Evolutionary conservation across 1,140 invertebrate genomes (phyloP), one percentile per base, ranked within the genome.

Genomic region (Drosophila tsacasi): DNA sequence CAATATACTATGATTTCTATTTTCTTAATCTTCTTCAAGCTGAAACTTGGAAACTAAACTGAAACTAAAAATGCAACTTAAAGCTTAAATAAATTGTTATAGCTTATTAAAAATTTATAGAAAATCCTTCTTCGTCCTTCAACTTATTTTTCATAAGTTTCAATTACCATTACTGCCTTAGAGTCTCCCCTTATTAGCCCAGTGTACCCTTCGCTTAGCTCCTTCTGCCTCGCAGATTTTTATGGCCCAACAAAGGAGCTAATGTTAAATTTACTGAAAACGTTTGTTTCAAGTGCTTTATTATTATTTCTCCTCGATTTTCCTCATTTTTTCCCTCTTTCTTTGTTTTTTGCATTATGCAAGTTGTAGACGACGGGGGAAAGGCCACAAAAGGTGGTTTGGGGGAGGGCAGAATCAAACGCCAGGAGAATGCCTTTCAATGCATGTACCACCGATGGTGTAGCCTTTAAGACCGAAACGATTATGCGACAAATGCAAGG

Each of bases 221-320:
- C 21, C 25, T 44, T 39, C 27, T 49, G 64, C 57, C 42, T 75
- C 65, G 68, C 81, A 67, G 67, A 87, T 83, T 87, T 89, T 83
- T 78, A 89, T 87, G 58, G 75, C 49, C 64, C 64, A 71, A 89
- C 84, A 84, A 85, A 89, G 77, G 64, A 89, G 85, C 85, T 89
- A 89, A 89, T 89, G 85, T 90, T 89, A 89, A 89, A 89, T 89
- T 90, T 89, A 89, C 85, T 85, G 85, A 90, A 89, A 89, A 89
- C 85, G 84, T 87, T 87, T 87, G 84, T 89, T 87, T 87, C 81
- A 89, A 89, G 85, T 89, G 85, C 85, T 89, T 89, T 81, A 89
- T 85, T 90, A 90, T 89, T 89, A 85, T 90, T 90, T 50, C 66
- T 57, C 67, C 61, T 66, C 46, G 59, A 49, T 82, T 32, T 37